phyloP scores from a whole-genome alignment of 2,113 vertebrate species.

The Pholis gunnellus region DNA sequence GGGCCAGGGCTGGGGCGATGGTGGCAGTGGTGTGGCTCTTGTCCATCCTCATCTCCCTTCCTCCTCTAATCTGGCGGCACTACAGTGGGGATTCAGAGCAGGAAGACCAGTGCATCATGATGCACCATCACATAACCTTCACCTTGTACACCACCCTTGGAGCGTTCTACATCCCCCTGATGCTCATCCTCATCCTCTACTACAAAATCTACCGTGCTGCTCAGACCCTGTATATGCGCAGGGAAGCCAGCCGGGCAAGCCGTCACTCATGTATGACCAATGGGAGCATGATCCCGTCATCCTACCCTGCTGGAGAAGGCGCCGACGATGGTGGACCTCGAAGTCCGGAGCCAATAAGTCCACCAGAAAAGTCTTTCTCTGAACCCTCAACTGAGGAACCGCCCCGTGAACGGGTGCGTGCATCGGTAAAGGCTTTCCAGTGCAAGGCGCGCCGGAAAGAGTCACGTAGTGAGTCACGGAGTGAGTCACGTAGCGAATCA shows the following conservation, averaged over 20 bases:
- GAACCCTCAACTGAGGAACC: slow-evolving; percentile 89
- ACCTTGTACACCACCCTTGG: slow-evolving; percentile 96
- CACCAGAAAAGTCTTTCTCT: slow-evolving; percentile 90
- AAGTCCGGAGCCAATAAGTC: slow-evolving; percentile 83
- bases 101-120: slow-evolving; percentile 93
- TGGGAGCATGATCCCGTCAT: slow-evolving; percentile 89
- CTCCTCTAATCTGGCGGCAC: slow-evolving; percentile 93
- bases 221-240: slow-evolving; percentile 93
- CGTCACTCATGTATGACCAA: slow-evolving; percentile 89
- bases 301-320: slow-evolving; percentile 85
- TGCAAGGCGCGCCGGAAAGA: slow-evolving; percentile 82
- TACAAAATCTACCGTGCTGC: slow-evolving; percentile 99
- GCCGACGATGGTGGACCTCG: slow-evolving; percentile 79
- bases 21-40: slow-evolving; percentile 94
- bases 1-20: slow-evolving; percentile 91
- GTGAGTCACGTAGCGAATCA: slow-evolving; percentile 83
- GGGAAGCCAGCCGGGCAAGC: slow-evolving; percentile 88
- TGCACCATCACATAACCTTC: slow-evolving; percentile 92
- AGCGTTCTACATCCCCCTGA: slow-evolving; percentile 96
- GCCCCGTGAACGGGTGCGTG: slow-evolving; percentile 83
- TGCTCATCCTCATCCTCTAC: slow-evolving; percentile 97
- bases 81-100: slow-evolving; percentile 82
- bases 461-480: slow-evolving; percentile 80
- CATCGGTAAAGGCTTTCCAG: slow-evolving; percentile 80
- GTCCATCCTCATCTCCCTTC: slow-evolving; percentile 95